Conservation (phyloP, 2,113 vertebrate genomes). For the Cnemophilus loriae region DNA sequence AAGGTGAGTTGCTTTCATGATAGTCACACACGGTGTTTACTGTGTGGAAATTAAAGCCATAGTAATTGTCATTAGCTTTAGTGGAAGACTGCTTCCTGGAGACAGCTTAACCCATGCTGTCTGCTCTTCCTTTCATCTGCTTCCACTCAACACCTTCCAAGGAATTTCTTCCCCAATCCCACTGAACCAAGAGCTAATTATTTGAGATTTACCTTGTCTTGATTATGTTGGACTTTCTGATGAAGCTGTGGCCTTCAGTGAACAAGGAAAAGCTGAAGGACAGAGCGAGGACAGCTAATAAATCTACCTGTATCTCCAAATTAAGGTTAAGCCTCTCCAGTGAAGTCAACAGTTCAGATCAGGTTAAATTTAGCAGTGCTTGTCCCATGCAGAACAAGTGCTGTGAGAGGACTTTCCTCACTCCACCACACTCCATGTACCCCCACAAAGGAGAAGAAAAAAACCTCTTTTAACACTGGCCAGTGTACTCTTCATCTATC, state of each 20-base stretch:
- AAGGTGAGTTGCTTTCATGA: not conserved
- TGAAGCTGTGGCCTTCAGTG: not conserved
- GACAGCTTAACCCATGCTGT: not conserved
- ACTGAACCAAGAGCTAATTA: not conserved
- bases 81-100: not conserved
- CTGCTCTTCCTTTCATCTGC: not conserved
- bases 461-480: not conserved
- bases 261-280: not conserved
- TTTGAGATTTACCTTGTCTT: not conserved
- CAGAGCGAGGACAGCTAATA: not conserved
- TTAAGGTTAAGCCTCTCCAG: not conserved
- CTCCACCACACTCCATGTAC: not conserved
- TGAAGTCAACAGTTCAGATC: not conserved
- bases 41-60: not conserved
- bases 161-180: not conserved
- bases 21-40: not conserved
- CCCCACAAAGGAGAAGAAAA: not conserved
- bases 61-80: not conserved
- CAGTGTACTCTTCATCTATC: not conserved
- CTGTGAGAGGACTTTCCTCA: not conserved
- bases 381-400: not conserved
- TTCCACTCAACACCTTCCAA: not conserved
- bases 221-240: not conserved
- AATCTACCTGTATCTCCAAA: not conserved
- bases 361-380: not conserved